These are phyloP conservation scores for Papilio gigon DNA, from an alignment of 2,888 invertebrate species.

Conservation along the genomic window DNA sequence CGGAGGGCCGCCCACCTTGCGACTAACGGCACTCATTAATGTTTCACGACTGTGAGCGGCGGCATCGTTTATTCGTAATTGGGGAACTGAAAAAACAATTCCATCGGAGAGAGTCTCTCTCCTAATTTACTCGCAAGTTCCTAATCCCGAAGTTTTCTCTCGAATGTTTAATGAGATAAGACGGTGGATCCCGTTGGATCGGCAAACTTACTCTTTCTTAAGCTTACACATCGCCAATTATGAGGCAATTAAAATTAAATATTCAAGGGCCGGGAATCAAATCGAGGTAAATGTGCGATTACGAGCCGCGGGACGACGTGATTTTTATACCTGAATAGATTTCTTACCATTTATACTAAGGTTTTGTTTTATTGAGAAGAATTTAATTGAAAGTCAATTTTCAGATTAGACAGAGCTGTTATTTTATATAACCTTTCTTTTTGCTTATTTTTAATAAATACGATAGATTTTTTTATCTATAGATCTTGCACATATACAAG, in stretches of 20 bases:
- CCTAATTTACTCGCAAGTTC: conserved; percentile 60
- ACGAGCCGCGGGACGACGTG: conserved; percentile 9
- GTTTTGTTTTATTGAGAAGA: conserved; percentile 19
- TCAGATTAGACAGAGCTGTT: conserved; percentile 5
- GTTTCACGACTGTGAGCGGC: conserved; percentile 70
- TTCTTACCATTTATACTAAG: background rate
- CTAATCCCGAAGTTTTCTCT: conserved; percentile 49
- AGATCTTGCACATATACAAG: background rate
- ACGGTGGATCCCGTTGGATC: conserved; percentile 41
- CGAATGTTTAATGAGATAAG: conserved; percentile 62
- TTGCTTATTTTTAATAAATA: too few species aligned
- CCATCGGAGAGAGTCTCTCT: conserved; percentile 60
- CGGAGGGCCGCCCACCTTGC: conserved; percentile 47
- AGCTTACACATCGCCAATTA: conserved; percentile 25
- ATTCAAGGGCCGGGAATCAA: conserved; percentile 32
- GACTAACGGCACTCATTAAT: conserved; percentile 71
- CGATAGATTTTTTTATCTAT: too few species aligned
- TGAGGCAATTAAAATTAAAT: conserved; percentile 36
- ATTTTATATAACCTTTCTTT: too few species aligned
- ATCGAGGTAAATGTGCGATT: conserved; percentile 24
- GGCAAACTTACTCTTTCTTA: conserved; percentile 23
- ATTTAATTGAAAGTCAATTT: conserved; percentile 21
- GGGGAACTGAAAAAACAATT: conserved; percentile 75
- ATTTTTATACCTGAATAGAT: conserved; percentile 19
- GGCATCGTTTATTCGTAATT: conserved; percentile 71